Evolutionary conservation across 2,888 invertebrate species (phyloP), one percentile per base, ranked within the genome.

Genomic region (Drosophila setosimentum): DNA sequence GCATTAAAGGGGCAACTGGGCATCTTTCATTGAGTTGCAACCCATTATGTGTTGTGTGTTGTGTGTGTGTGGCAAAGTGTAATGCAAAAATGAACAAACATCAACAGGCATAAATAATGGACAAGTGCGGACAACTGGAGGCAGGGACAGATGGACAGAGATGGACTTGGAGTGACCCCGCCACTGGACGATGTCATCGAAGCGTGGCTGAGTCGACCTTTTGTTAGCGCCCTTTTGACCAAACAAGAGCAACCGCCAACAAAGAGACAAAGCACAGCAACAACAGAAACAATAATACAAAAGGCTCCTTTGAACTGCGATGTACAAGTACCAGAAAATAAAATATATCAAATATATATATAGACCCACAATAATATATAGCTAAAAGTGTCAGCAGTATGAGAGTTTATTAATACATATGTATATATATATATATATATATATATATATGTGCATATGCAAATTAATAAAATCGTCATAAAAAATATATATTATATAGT

Each of bases 211-310:
- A 68, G 73, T 62, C 73, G 67, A 72, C 76, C 84, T 72, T 86
- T 87, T 87, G 83, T 85, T 73, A 73, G 77, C 76, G 74, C 73
- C 80, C 85, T 87, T 87, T 87, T 87, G 86, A 80, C 82, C 78
- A 79, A 86, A 83, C 88, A 82, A 87, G 84, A 86, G 76, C 80
- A 45, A 48, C 74, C 71, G 73, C 73, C 73, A 73, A 76, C 79
- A 85, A 80, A 66, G 79, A 78, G 68, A 80, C 80, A 88, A 83
- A 80, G 71, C 80, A 57, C 76, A 73, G 42, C 58, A 72, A 45
- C 51, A 78, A 66, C 67, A 74, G 30, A 21, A 32, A 3, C 32
- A 27, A 27, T 37, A 40, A 30, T 29, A 80, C 77, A 85, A 88
- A 80, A 71, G 80, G 40, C 51, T 75, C 54, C 76, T 83, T 88